phyloP scores from a whole-genome alignment of 2,797 vertebrate genomes.

The Enteromius unitaeniatus region DNA sequence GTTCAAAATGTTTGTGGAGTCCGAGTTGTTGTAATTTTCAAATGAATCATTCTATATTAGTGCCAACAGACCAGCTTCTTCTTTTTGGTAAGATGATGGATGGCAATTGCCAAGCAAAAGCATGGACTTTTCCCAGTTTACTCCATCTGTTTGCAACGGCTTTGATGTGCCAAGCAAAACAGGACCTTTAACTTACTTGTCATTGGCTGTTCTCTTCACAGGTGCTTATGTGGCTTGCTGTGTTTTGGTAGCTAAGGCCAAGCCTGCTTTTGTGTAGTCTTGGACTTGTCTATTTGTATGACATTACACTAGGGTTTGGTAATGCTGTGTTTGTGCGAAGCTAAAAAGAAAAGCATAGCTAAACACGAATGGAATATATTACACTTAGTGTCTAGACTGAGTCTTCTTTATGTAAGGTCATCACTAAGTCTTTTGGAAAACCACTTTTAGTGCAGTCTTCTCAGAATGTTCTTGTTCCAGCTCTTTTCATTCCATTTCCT shows the following conservation, averaged over 20 bases:
- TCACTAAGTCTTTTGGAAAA: conserved; percentile 42
- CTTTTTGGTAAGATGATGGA: conserved; percentile 50
- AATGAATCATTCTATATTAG: conserved; percentile 25
- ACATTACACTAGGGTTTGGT: conserved; percentile 45
- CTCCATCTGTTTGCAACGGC: conserved; percentile 23
- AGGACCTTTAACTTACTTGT: conserved; percentile 31
- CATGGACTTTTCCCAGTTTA: conserved; percentile 46
- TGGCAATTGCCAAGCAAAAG: conserved; percentile 51
- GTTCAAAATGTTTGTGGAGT: conserved; percentile 33
- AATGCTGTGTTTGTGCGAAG: conserved; percentile 32
- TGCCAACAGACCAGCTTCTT: conserved; percentile 41
- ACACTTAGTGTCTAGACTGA: conserved; percentile 34
- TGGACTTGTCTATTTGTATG: conserved; percentile 44
- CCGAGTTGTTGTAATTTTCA: conserved; percentile 40
- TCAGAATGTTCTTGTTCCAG: conserved; percentile 23
- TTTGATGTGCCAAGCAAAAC: conserved; percentile 33
- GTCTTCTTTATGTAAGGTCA: conserved; percentile 18
- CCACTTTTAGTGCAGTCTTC: conserved; percentile 31
- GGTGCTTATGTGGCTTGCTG: background rate
- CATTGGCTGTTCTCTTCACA: conserved; percentile 7
- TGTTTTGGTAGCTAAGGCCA: conserved; percentile 1
- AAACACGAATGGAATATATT: conserved; percentile 46
- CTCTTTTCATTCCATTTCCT: background rate
- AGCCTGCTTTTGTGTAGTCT: conserved; percentile 12
- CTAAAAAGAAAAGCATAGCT: conserved; percentile 21